These are phyloP conservation scores for Lichenostomus cassidix DNA, from an alignment of 2,113 vertebrate species.

Conservation along the genomic window DNA sequence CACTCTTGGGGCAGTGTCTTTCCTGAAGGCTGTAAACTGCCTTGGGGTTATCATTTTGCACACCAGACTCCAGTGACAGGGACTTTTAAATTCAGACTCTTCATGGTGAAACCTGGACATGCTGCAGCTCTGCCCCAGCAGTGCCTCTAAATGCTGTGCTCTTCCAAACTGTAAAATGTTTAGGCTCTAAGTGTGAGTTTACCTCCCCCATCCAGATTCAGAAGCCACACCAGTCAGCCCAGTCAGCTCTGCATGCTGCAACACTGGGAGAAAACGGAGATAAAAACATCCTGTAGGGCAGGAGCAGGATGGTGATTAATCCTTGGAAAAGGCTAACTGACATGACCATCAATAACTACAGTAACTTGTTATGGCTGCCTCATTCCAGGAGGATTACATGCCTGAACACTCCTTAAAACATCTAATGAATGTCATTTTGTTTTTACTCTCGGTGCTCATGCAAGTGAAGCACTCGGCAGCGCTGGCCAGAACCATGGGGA, in stretches of 20 bases:
- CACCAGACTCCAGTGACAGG: background rate
- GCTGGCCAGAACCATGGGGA: conserved; percentile 51
- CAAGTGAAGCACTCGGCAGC: conserved; percentile 47
- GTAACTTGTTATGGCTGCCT: conserved; percentile 73
- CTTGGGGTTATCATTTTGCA: background rate
- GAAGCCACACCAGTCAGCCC: background rate
- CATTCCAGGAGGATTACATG: conserved; percentile 73
- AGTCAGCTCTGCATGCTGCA: background rate
- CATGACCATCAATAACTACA: conserved; percentile 70
- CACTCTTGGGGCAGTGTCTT: background rate
- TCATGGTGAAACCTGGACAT: background rate
- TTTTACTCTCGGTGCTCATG: conserved; percentile 58
- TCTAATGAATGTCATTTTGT: conserved; percentile 73
- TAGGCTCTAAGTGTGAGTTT: background rate
- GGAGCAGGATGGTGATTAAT: conserved; percentile 66
- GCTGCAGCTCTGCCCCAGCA: background rate
- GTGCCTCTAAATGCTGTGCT: background rate
- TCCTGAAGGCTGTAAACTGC: background rate
- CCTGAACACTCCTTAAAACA: conserved; percentile 71
- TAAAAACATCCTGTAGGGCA: conserved; percentile 61
- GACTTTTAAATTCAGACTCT: background rate
- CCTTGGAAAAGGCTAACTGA: conserved; percentile 69
- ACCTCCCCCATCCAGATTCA: background rate
- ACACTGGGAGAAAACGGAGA: conserved; percentile 34
- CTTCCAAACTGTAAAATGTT: background rate